A percentile compares a stretch with the other conserved stretches of the same genome.
Evolutionary conservation across 2,888 invertebrate species (phyloP).

Genomic region (Liodrosophila aerea): DNA sequence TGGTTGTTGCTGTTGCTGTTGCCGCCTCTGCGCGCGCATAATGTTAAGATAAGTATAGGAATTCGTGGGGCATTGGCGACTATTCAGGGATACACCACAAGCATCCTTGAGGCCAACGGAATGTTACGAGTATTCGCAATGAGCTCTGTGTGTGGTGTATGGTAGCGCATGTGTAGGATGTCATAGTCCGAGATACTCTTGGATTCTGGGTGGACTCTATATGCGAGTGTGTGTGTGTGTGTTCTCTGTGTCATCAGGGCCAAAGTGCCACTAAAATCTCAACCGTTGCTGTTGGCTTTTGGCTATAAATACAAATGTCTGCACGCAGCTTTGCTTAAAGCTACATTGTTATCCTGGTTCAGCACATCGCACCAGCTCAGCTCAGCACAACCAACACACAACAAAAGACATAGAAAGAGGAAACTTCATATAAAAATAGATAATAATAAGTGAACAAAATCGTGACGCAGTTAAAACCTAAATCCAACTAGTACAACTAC

Average conservation of each 20-base stretch:
- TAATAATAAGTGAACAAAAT: slow-evolving; percentile 54
- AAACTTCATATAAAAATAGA: slow-evolving; percentile 35
- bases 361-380: slow-evolving; percentile 59
- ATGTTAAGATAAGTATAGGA: slow-evolving; percentile 37
- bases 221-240: slow-evolving; percentile 9
- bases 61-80: slow-evolving; percentile 63
- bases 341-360: slow-evolving; percentile 79
- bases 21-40: slow-evolving; percentile 68
- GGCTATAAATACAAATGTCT: slow-evolving; percentile 81
- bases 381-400: slow-evolving; percentile 3
- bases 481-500: slow-evolving; percentile 20
- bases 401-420: slow-evolving; percentile 10
- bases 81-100: slow-evolving; percentile 27
- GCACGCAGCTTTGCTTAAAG: slow-evolving; percentile 78
- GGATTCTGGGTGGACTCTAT: neutral
- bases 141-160: slow-evolving; percentile 12
- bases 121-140: neutral
- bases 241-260: slow-evolving; percentile 45
- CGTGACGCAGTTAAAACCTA: slow-evolving; percentile 60
- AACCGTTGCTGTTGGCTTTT: slow-evolving; percentile 49
- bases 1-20: slow-evolving; percentile 31
- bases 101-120: slow-evolving; percentile 16
- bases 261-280: slow-evolving; percentile 69
- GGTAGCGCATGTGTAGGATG: slow-evolving; percentile 69
- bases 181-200: slow-evolving; percentile 41